These are phyloP conservation scores for Xestia xanthographa DNA, from an alignment of 2,888 invertebrate genomes.

Conservation along the genomic window DNA sequence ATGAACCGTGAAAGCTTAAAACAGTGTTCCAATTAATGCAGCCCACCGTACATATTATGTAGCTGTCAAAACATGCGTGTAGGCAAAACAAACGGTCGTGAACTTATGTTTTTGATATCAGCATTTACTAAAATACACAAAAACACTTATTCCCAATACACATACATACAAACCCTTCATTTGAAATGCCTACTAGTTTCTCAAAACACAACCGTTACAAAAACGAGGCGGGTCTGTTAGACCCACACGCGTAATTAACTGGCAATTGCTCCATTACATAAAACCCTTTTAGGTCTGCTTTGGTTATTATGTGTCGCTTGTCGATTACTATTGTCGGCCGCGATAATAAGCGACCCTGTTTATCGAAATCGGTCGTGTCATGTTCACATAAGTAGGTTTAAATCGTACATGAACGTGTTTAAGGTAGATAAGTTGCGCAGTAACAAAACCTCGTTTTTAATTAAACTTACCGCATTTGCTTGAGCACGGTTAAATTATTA, in stretches of 20 bases:
- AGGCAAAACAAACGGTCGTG: not conserved
- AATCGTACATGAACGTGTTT: constrained; percentile 8
- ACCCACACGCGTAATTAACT: constrained; percentile 79
- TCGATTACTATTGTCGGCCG: constrained; percentile 77
- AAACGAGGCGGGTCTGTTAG: constrained; percentile 62
- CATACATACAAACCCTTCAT: constrained; percentile 12
- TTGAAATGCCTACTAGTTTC: constrained; percentile 53
- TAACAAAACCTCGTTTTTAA: constrained; percentile 25
- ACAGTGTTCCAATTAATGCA: no score
- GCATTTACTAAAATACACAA: constrained; percentile 3
- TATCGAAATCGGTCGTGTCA: constrained; percentile 62
- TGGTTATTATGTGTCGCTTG: constrained; percentile 78
- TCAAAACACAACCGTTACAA: constrained; percentile 63
- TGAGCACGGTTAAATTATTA: constrained; percentile 23
- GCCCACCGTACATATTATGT: not conserved
- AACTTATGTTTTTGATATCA: not conserved
- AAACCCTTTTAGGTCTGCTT: constrained; percentile 75
- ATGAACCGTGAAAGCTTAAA: no score
- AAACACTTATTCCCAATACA: constrained; percentile 7
- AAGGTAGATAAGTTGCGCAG: not conserved
- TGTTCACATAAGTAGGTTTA: constrained; percentile 35
- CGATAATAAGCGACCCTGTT: constrained; percentile 68
- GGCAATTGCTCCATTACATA: constrained; percentile 80
- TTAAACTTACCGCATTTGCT: constrained; percentile 34
- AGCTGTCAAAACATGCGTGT: not conserved